phyloP scores from a whole-genome alignment of 2,797 vertebrate species.

The Ctenopoma kingsleyae region DNA sequence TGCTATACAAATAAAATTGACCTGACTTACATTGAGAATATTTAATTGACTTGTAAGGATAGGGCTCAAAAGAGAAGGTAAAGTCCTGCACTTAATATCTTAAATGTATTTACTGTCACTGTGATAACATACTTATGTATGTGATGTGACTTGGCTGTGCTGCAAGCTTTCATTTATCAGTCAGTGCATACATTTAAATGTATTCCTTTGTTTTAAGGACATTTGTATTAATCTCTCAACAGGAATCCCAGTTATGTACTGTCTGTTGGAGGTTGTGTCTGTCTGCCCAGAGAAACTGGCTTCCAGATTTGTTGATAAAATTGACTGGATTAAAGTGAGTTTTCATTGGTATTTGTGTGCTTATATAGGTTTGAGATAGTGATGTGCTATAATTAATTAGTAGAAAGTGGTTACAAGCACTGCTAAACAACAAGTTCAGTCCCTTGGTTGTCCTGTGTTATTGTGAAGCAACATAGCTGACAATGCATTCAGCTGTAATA shows the following conservation, averaged over 20 bases:
- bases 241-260: constrained; percentile 98
- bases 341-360: neutral
- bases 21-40: no score
- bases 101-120: no score
- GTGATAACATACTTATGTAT: no score
- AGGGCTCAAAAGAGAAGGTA: no score
- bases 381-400: neutral
- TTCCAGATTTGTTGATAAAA: constrained; percentile 90
- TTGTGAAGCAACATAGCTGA: neutral
- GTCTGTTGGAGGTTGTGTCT: constrained; percentile 94
- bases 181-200: no score
- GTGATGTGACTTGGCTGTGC: no score
- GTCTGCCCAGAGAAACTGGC: constrained; percentile 95
- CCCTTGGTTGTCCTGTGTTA: neutral
- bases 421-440: neutral
- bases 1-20: no score
- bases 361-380: neutral
- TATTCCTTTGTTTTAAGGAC: neutral
- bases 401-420: neutral
- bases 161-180: no score
- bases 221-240: constrained; percentile 28
- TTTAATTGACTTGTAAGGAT: no score
- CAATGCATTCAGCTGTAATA: constrained; percentile 12
- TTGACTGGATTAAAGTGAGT: constrained; percentile 98
- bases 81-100: no score